A percentile compares a stretch with the other conserved stretches of the same genome.
phyloP scores from a whole-genome alignment of 2,113 vertebrate genomes.

The Lophochroa leadbeateri region DNA sequence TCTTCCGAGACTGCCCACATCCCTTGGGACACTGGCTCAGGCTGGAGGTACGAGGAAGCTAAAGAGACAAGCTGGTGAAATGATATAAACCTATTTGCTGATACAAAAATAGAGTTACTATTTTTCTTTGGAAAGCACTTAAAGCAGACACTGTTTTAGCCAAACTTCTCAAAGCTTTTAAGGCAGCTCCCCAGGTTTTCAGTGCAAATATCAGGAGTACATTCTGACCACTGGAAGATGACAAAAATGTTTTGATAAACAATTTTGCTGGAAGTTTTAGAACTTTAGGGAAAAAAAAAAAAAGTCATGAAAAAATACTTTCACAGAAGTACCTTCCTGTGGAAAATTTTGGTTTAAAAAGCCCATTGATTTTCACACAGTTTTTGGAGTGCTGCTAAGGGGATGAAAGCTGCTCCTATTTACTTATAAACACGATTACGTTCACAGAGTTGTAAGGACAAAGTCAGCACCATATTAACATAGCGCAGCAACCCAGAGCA shows the following conservation, averaged over 20 bases:
- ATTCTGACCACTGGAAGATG: neutral
- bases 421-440: neutral
- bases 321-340: neutral
- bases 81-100: neutral
- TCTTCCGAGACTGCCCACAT: neutral
- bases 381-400: neutral
- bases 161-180: neutral
- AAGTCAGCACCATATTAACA: neutral
- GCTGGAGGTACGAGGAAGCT: neutral
- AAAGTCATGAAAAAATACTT: neutral
- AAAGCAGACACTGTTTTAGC: neutral
- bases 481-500: neutral
- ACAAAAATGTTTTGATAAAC: neutral
- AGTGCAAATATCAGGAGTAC: neutral
- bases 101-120: neutral
- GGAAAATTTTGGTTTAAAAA: constrained; percentile 12
- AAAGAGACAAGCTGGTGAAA: neutral
- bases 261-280: neutral
- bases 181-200: neutral
- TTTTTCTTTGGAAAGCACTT: neutral
- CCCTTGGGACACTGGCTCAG: neutral
- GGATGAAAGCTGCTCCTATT: neutral
- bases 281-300: neutral
- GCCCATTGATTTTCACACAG: neutral
- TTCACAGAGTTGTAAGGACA: neutral